phyloP scores from a whole-genome alignment of 1,140 invertebrate genomes.

The Cataglyphis hispanica region DNA sequence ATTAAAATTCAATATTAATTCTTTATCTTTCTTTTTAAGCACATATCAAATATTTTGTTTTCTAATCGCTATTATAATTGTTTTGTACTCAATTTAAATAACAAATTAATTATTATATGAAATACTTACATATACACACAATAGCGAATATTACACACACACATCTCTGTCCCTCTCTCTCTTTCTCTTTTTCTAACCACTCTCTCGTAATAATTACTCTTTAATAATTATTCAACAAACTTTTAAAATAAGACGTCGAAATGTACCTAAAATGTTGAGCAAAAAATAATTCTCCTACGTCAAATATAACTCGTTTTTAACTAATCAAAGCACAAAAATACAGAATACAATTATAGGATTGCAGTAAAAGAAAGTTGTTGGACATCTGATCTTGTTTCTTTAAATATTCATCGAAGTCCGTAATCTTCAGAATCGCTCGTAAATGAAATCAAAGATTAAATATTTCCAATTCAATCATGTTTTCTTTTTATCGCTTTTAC shows the following conservation, averaged over 20 bases:
- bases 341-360: conserved; percentile 30
- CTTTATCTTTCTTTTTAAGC: not conserved
- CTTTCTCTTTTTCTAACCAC: too few species aligned
- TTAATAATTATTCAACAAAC: conserved; percentile 18
- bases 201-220: not conserved
- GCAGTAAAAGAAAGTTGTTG: conserved; percentile 32
- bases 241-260: conserved; percentile 17
- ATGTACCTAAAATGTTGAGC: not conserved
- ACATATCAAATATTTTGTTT: not conserved
- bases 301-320: conserved; percentile 31
- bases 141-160: not conserved
- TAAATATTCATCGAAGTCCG: conserved; percentile 13
- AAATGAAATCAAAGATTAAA: conserved; percentile 3
- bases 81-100: not conserved
- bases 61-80: too few species aligned
- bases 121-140: not conserved
- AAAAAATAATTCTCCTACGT: conserved; percentile 25
- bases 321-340: conserved; percentile 21
- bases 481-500: not conserved
- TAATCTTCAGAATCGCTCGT: not conserved
- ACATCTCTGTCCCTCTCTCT: too few species aligned
- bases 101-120: not conserved
- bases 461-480: conserved; percentile 23
- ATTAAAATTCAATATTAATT: not conserved
- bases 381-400: conserved; percentile 26